phyloP scores from a whole-genome alignment of 2,113 vertebrate species.

The Bagarius yarrelli region DNA sequence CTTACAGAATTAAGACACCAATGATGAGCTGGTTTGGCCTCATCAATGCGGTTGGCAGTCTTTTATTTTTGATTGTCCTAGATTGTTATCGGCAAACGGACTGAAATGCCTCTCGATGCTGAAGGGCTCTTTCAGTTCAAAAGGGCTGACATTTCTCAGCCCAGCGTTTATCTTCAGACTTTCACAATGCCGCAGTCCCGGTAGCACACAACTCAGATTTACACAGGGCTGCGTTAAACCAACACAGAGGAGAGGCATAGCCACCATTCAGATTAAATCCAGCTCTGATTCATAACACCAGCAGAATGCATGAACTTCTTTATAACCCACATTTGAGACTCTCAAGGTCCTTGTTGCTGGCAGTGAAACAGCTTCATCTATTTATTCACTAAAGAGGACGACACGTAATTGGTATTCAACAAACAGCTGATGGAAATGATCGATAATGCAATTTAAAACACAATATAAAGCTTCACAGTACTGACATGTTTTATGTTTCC shows the following conservation, averaged over 20 bases:
- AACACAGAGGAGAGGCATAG: conserved; percentile 7
- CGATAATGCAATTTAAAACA: background rate
- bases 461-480: conserved; percentile 30
- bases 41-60: conserved; percentile 28
- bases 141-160: conserved; percentile 45
- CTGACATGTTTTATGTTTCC: conserved; percentile 20
- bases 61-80: conserved; percentile 21
- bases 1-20: conserved; percentile 44
- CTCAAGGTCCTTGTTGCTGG: conserved; percentile 12
- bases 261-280: conserved; percentile 29
- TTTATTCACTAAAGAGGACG: conserved; percentile 32
- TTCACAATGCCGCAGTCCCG: conserved; percentile 30
- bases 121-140: conserved; percentile 18
- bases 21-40: conserved; percentile 34
- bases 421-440: conserved; percentile 16
- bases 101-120: conserved; percentile 2
- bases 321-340: background rate
- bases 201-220: conserved; percentile 1
- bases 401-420: conserved; percentile 2
- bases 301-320: background rate
- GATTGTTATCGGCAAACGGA: conserved; percentile 30
- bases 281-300: conserved; percentile 21
- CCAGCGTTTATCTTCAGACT: conserved; percentile 26
- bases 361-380: conserved; percentile 11
- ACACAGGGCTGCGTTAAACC: background rate